These are phyloP conservation scores for Catotricha subobsoleta DNA, from an alignment of 2,888 invertebrate species.

Conservation along the genomic window DNA sequence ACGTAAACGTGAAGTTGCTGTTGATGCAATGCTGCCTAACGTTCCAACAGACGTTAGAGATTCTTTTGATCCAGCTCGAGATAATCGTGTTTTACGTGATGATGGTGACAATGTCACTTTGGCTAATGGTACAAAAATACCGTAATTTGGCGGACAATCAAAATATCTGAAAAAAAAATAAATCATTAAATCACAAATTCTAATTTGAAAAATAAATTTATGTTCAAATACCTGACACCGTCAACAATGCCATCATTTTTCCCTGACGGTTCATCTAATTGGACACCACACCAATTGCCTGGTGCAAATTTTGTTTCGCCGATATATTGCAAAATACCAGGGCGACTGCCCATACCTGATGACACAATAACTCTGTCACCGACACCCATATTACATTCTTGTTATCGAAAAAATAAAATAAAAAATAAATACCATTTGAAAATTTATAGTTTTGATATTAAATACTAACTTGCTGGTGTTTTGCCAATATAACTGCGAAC, in stretches of 20 bases:
- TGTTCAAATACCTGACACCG: constrained; percentile 53
- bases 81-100: constrained; percentile 43
- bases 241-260: constrained; percentile 93
- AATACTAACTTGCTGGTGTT: constrained; percentile 11
- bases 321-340: constrained; percentile 68
- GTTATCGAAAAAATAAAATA: neutral
- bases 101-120: constrained; percentile 80
- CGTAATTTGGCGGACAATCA: constrained; percentile 75
- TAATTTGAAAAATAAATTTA: too few species aligned
- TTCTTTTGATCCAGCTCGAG: constrained; percentile 65
- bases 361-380: constrained; percentile 86
- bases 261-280: constrained; percentile 81
- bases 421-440: neutral
- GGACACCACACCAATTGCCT: constrained; percentile 92
- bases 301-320: constrained; percentile 80
- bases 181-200: too few species aligned
- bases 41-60: constrained; percentile 55
- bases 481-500: constrained; percentile 19
- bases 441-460: neutral
- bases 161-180: constrained; percentile 87
- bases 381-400: constrained; percentile 47
- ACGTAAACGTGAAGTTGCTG: constrained; percentile 30
- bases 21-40: constrained; percentile 37
- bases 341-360: constrained; percentile 71
- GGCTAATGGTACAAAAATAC: constrained; percentile 80